Percentiles rank a stretch among this genome's conserved stretches.
Conservation (phyloP, 53 echinoderm and acorn worm species). For the Astropecten irregularis region DNA sequence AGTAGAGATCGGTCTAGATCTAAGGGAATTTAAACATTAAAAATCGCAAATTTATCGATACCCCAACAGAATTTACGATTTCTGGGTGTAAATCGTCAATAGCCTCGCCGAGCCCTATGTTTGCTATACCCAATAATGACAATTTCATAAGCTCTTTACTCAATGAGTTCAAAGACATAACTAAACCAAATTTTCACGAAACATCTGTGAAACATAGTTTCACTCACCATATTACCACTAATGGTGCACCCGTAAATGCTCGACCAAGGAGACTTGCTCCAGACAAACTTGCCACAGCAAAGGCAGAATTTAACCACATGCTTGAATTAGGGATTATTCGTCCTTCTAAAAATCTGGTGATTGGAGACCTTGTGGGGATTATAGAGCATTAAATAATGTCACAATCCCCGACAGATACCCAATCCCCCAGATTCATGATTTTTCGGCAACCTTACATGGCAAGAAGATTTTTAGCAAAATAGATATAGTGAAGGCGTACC, state of each 20-base stretch:
- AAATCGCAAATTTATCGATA: no score
- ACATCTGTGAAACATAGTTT: neutral
- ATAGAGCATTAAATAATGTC: neutral
- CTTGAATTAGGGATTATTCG: conserved; percentile 16
- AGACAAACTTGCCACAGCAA: neutral
- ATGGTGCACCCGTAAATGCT: neutral
- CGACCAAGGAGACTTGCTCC: neutral
- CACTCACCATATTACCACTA: neutral
- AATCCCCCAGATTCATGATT: neutral
- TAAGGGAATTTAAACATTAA: no score
- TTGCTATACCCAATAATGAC: neutral
- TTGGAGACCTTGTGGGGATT: neutral
- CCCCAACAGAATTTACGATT: no score
- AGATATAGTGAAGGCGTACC: neutral
- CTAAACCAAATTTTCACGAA: neutral
- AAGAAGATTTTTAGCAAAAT: neutral
- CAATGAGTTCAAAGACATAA: neutral
- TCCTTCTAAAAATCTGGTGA: conserved; percentile 7
- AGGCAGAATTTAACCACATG: conserved; percentile 13
- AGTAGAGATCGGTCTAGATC: no score
- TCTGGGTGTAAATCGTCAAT: no score
- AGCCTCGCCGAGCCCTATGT: no score
- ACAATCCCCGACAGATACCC: neutral
- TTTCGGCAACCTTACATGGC: neutral
- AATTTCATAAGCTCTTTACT: neutral